Conservation (phyloP, 2,888 invertebrate genomes). For the Acanthosepion lycidas region DNA sequence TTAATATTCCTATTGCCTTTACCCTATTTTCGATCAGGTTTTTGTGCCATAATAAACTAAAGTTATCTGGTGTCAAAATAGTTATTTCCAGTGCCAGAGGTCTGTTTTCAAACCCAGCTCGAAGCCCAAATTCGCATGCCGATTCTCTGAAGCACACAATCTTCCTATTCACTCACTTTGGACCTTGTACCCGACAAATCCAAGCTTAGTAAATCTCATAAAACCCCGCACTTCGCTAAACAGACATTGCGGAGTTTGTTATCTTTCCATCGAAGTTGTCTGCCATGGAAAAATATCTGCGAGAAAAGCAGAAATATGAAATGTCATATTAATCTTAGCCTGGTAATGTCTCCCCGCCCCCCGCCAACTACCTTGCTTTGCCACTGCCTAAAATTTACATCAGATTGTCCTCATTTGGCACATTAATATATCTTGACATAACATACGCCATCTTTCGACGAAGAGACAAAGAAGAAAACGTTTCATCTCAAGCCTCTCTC, state of each 20-base stretch:
- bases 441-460: not conserved
- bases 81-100: no score
- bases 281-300: not conserved
- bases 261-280: not conserved
- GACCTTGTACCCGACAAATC: not conserved
- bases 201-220: not conserved
- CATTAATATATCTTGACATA: conserved; percentile 9
- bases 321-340: not conserved
- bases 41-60: no score
- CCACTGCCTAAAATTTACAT: not conserved
- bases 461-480: not conserved
- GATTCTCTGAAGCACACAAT: no score
- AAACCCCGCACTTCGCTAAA: not conserved
- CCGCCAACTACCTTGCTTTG: not conserved
- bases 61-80: no score
- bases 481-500: no score
- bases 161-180: not conserved
- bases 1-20: no score
- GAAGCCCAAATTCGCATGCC: no score
- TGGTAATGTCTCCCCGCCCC: not conserved
- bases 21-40: no score
- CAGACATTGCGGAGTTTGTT: not conserved
- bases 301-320: not conserved
- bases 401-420: not conserved
- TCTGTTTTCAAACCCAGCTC: no score